A percentile compares a stretch with the other conserved stretches of the same genome.
Evolutionary conservation across 2,797 vertebrate species (phyloP).

Genomic region (Garrulus glandarius): DNA sequence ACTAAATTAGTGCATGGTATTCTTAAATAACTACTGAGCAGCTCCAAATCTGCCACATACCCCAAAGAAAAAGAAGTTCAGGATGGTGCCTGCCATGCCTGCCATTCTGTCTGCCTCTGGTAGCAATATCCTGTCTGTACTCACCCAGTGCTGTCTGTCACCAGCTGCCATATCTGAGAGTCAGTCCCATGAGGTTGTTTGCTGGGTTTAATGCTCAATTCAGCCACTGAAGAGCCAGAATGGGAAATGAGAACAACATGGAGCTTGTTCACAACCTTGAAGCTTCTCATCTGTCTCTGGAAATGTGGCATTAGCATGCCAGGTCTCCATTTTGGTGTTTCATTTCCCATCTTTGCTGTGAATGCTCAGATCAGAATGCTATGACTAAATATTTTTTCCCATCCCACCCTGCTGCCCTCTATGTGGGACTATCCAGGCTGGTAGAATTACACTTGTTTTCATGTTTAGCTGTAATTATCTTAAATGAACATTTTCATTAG

Average conservation of each 20-base stretch:
- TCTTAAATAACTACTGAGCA: not conserved
- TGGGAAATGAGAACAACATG: not conserved
- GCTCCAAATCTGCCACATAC: not conserved
- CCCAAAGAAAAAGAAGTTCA: not conserved
- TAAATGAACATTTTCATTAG: not conserved
- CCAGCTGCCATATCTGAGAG: slow-evolving; percentile 5
- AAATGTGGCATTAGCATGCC: not conserved
- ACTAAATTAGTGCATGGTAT: not conserved
- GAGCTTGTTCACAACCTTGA: not conserved
- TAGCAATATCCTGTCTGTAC: not conserved
- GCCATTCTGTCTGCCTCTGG: not conserved
- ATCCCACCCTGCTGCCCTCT: not conserved
- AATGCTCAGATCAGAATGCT: not conserved
- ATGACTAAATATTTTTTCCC: not conserved
- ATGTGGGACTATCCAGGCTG: not conserved
- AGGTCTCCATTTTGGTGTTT: not conserved
- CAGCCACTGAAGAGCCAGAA: not conserved
- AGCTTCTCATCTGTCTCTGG: not conserved
- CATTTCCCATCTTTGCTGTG: not conserved
- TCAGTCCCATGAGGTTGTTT: not conserved
- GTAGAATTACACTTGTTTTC: not conserved
- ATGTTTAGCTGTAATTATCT: not conserved
- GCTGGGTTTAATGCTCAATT: not conserved
- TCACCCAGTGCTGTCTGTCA: not conserved
- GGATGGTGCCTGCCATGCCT: not conserved